These are phyloP conservation scores for Lophotis ruficrista DNA, from an alignment of 2,113 vertebrate species.

Conservation along the genomic window DNA sequence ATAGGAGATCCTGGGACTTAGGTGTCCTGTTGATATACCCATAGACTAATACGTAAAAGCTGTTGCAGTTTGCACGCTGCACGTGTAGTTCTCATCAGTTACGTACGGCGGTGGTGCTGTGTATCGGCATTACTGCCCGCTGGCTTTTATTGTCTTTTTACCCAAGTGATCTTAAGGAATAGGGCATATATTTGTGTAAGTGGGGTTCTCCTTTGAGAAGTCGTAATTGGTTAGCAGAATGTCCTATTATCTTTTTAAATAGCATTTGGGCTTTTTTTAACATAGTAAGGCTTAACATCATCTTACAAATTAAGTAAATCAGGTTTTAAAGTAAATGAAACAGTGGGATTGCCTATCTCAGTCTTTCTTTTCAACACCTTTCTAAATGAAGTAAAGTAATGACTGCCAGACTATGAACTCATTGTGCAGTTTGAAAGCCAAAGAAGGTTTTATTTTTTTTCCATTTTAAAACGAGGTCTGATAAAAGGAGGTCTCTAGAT, in stretches of 20 bases:
- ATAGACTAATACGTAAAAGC: neutral
- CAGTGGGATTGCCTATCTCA: neutral
- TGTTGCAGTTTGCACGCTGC: neutral
- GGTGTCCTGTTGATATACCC: neutral
- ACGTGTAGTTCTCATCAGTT: neutral
- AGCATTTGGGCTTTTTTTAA: neutral
- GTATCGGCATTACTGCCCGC: neutral
- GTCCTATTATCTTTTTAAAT: neutral
- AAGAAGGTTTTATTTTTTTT: neutral
- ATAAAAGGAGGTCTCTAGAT: neutral
- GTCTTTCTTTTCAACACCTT: neutral
- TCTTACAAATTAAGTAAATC: neutral
- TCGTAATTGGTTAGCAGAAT: neutral
- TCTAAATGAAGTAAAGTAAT: neutral
- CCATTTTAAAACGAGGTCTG: neutral
- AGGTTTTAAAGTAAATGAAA: neutral
- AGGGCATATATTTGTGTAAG: neutral
- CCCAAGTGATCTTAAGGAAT: neutral
- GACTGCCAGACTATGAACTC: neutral
- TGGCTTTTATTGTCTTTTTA: neutral
- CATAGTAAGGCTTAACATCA: neutral
- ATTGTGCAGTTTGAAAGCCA: neutral
- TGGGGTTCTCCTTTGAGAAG: neutral
- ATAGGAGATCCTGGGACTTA: neutral
- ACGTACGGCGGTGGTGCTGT: too few relatives aligned